Evolutionary conservation across 2,888 invertebrate species (phyloP), one percentile per base, ranked within the genome.

Genomic region (Drosophila vallismaia): DNA sequence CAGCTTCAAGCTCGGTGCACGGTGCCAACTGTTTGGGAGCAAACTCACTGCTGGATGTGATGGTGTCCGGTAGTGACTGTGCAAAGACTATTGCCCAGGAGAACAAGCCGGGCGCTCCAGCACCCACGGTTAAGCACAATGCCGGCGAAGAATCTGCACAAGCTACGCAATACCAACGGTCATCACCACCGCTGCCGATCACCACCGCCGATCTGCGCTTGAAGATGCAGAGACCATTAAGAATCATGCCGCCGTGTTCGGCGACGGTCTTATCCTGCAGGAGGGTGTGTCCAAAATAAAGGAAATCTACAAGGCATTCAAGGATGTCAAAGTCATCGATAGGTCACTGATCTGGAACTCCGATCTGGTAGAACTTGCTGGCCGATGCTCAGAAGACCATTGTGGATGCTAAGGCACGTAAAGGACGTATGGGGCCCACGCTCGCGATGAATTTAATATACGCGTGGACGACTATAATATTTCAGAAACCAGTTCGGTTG

Each of bases 1-100:
- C 96, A 10, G 97, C 96, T 1, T 98, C 97, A 89, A 97, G 97
- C 26, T 99, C 99, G 0, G 99, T 99, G 59, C 99, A 99, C 92
- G 99, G 99, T 78, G 99, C 99, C 70, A 99, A 99, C 93, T 94
- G 99, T 44, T 94, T 99, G 50, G 99, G 99, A 71, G 99, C 99
- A 67, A 99, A 99, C 93, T 99, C 99, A 0, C 93, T 99, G 76
- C 93, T 99, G 33, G 99, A 99, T 94, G 94, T 99, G 90, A 99
- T 99, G 10, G 98, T 99, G 67, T 99, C 99, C 92, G 99, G 99
- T 62, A 94, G 99, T 82, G 98, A 98, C 14, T 99, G 98, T 92
- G 99, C 99, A 4, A 94, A 96, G 88, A 97, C 97, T 24, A 97
- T 99, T 88, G 95, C 97, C 9, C 94, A 94, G 76, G 95, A 95